Base-by-base conservation (phyloP, 2,113 vertebrate species). In the Antechinus stuartii region DNA sequence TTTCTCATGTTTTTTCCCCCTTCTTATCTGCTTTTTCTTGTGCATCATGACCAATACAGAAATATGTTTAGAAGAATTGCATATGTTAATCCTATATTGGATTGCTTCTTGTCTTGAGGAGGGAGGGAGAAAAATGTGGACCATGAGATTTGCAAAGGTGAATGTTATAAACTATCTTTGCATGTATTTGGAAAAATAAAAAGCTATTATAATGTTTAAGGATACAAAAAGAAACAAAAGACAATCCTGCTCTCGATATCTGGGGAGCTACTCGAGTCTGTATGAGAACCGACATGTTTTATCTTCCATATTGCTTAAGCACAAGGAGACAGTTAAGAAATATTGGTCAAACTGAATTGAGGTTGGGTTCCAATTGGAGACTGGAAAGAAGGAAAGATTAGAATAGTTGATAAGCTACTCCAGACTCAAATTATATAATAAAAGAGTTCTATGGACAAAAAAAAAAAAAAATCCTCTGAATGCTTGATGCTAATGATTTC, bases 391-490 rank as follows among this genome's bases (percentile, higher is more conserved):
- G 42, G 49, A 19, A 95, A 94, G 93, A 93, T 54, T 91, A 52
- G 27, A 30, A 47, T 61, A 61, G 94, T 14, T 56, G 46, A 93
- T 90, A 91, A 2, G 52, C 2, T 5, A 90, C 68, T 52, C 92
- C 30, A 92, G 76, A 93, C 46, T 57, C 92, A 93, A 46, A 27
- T 76, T 1, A 91, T 26, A 16, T 35, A 24, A 92, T 16, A 2
- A 91, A 94, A 91, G 0, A 84, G 93, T 47, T 93, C 94, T 95
- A 49, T 93, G 7, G 89, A 68, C n/a, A 90, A 92, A 96, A 96
- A 91, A 47, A 47, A 47, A 47, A 52, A 5, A 52, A 93, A 94
- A 94, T 90, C 42, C 90, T 14, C 35, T 56, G 55, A 57, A 89
- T 95, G 54, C 95, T 95, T 94, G 68, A 96, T 90, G 42, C 19